phyloP scores from a whole-genome alignment of 2,797 vertebrate species.

The Dendrocincla fuliginosa region DNA sequence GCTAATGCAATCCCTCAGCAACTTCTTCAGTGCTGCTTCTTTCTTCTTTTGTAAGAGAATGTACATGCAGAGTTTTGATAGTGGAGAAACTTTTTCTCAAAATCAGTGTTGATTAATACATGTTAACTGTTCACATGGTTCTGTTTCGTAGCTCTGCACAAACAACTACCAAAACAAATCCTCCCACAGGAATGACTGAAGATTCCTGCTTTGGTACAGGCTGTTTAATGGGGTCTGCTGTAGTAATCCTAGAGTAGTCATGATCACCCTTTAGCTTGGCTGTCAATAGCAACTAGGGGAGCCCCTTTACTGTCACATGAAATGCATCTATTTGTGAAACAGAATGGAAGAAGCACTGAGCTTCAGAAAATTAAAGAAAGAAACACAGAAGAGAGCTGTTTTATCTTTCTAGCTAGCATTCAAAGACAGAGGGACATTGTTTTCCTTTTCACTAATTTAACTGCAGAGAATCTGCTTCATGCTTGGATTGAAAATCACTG shows the following conservation, averaged over 20 bases:
- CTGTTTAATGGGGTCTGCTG: background rate
- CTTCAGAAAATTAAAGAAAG: background rate
- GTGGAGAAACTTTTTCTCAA: background rate
- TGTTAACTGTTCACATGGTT: rapidly evolving
- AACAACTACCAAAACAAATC: background rate
- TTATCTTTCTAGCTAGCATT: background rate
- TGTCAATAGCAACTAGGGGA: background rate
- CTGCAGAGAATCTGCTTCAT: background rate
- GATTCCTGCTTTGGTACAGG: background rate
- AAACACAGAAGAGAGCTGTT: background rate
- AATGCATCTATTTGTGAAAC: background rate
- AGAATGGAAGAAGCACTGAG: background rate
- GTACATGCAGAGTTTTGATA: background rate
- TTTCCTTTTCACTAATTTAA: background rate
- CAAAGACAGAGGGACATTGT: background rate
- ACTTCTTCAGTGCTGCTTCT: background rate
- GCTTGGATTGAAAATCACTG: background rate
- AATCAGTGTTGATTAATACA: background rate
- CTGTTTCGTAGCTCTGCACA: background rate
- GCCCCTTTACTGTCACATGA: background rate
- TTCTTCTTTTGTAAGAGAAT: background rate
- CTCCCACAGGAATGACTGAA: background rate
- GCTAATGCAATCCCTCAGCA: background rate
- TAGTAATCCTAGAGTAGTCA: background rate
- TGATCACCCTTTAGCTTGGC: background rate